These are phyloP conservation scores for Tinea semifulvella DNA, from an alignment of 2,888 invertebrate genomes.

Conservation along the genomic window DNA sequence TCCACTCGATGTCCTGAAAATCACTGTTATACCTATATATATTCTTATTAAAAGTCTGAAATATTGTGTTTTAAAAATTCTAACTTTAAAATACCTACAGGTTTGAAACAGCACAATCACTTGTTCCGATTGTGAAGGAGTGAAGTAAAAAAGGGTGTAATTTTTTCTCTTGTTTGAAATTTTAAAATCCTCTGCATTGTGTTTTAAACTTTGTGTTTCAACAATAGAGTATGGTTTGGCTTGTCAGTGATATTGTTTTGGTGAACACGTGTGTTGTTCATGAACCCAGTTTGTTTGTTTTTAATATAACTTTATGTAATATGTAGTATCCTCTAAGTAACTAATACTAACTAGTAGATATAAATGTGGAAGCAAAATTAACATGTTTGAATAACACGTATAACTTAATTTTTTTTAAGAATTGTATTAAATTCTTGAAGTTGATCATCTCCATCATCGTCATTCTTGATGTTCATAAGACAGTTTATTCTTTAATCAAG, in stretches of 20 bases:
- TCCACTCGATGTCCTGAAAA: too few species aligned
- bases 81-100: constrained; percentile 8
- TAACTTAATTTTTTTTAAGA: too few species aligned
- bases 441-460: too few species aligned
- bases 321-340: too few species aligned
- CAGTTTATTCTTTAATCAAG: too few species aligned
- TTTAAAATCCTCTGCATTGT: neutral
- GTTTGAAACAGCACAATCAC: constrained; percentile 7
- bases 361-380: too few species aligned
- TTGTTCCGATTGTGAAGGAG: constrained; percentile 10
- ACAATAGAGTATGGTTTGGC: constrained; percentile 1
- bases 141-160: constrained; percentile 10
- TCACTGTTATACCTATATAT: too few species aligned
- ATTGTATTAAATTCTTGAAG: too few species aligned
- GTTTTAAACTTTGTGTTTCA: neutral
- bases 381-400: too few species aligned
- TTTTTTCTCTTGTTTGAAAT: constrained; percentile 1
- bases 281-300: constrained; percentile 2
- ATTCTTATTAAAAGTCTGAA: too few species aligned
- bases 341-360: too few species aligned
- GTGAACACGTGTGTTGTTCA: constrained; percentile 16
- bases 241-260: neutral
- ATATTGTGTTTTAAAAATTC: constrained; percentile 1
- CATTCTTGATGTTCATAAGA: too few species aligned
- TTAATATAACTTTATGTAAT: constrained; percentile 5